These are phyloP conservation scores for Actias luna DNA, from an alignment of 2,888 invertebrate genomes.

Conservation along the genomic window DNA sequence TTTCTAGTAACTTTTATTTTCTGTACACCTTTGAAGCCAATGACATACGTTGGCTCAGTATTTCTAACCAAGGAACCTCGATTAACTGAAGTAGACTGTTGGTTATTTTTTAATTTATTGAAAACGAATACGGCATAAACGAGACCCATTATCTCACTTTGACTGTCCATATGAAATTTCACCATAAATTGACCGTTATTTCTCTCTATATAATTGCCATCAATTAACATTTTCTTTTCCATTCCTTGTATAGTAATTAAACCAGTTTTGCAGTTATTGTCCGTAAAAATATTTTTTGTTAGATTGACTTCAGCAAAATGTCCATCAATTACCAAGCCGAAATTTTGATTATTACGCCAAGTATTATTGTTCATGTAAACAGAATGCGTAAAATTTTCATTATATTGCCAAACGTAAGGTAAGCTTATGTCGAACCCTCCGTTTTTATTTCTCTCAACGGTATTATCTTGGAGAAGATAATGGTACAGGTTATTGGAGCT, in stretches of 20 bases:
- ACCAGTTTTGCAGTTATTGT: conserved; percentile 92
- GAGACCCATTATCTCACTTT: conserved; percentile 94
- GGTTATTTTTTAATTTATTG: conserved; percentile 90
- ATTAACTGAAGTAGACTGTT: conserved; percentile 60
- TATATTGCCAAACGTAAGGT: conserved; percentile 97
- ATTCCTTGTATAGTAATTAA: conserved; percentile 93
- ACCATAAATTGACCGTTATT: conserved; percentile 93
- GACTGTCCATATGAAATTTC: conserved; percentile 93
- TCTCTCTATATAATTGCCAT: conserved; percentile 88
- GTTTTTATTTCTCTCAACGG: conserved; percentile 90
- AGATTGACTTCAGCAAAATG: conserved; percentile 96
- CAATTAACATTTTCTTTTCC: conserved; percentile 96
- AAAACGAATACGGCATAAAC: conserved; percentile 89
- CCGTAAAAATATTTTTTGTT: conserved; percentile 90
- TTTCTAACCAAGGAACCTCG: conserved; percentile 60
- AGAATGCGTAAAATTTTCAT: conserved; percentile 96
- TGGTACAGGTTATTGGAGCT: conserved; percentile 98
- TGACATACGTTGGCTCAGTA: conserved; percentile 88
- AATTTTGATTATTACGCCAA: conserved; percentile 92
- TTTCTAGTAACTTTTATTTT: conserved; percentile 95
- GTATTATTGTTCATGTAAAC: conserved; percentile 93
- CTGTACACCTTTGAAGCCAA: conserved; percentile 97
- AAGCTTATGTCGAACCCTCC: conserved; percentile 94
- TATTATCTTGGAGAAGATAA: conserved; percentile 93
- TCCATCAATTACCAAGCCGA: conserved; percentile 93